A percentile compares a stretch with the other conserved stretches of the same genome.
Conservation (phyloP, 2,113 vertebrate genomes). For the Gorsachius goisagi region DNA sequence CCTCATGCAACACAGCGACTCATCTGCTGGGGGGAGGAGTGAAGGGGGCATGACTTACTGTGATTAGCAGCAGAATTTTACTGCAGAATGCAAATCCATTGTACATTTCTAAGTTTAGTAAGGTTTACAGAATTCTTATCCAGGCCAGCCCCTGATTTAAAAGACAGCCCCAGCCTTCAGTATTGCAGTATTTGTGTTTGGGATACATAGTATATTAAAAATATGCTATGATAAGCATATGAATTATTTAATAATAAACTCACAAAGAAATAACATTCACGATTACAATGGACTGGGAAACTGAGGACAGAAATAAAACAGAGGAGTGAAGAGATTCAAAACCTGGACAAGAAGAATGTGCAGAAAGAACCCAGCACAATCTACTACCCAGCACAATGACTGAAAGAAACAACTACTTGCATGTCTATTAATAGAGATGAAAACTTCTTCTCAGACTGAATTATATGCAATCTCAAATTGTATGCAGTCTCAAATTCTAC, state of each 20-base stretch:
- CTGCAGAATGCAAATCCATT: background rate
- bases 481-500: background rate
- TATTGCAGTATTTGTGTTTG: background rate
- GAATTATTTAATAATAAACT: background rate
- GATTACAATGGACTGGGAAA: background rate
- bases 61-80: background rate
- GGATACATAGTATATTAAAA: background rate
- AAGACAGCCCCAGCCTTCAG: background rate
- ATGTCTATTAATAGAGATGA: background rate
- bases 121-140: background rate
- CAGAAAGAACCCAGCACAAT: background rate
- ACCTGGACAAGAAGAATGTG: background rate
- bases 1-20: background rate
- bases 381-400: background rate
- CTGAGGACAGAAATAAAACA: background rate
- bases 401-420: background rate
- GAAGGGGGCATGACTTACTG: background rate
- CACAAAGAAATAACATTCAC: background rate
- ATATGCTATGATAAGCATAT: background rate
- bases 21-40: background rate
- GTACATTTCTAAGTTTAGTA: background rate
- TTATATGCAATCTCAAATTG: background rate
- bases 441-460: background rate
- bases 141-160: background rate
- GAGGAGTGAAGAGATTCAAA: background rate